Conservation (phyloP, 2,113 vertebrate species). For the Colistium nudipinnis region DNA sequence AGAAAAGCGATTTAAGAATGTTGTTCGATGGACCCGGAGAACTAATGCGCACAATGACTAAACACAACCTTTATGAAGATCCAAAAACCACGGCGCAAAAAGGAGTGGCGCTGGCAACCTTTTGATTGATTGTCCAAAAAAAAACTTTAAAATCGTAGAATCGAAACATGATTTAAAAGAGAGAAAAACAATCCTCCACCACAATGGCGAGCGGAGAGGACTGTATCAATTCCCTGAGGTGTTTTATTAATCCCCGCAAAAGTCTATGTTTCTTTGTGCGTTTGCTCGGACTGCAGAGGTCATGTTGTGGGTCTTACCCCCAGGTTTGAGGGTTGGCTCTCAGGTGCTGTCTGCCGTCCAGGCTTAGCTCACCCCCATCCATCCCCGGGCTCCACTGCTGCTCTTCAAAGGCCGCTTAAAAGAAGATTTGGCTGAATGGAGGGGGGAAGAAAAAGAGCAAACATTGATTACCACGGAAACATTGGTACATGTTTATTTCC, state of each 20-base stretch:
- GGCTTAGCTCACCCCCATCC: constrained; percentile 44
- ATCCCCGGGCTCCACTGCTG: constrained; percentile 61
- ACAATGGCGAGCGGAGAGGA: not conserved
- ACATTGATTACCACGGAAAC: constrained; percentile 64
- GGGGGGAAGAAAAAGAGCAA: constrained; percentile 29
- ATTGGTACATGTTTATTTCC: constrained; percentile 38
- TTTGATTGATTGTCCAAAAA: too few species aligned
- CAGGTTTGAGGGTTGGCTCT: constrained; percentile 63
- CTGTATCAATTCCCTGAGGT: constrained; percentile 7
- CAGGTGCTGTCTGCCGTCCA: constrained; percentile 52
- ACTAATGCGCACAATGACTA: not conserved
- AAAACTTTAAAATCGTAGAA: constrained; percentile 18
- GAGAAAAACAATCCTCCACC: not conserved
- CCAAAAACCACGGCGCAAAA: not conserved
- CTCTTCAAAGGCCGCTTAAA: constrained; percentile 72
- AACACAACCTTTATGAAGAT: constrained; percentile 5
- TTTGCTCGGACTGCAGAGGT: constrained; percentile 57
- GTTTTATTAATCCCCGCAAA: constrained; percentile 6
- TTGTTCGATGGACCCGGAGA: not conserved
- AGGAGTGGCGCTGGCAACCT: constrained; percentile 7
- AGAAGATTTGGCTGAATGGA: constrained; percentile 34
- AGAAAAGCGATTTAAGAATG: not conserved
- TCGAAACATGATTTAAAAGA: constrained; percentile 19
- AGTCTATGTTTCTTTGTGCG: constrained; percentile 50
- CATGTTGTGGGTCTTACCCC: constrained; percentile 49